A percentile compares a stretch with the other conserved stretches of the same genome.
Evolutionary conservation across 2,797 vertebrate species (phyloP).

Genomic region (Molossus molossus): DNA sequence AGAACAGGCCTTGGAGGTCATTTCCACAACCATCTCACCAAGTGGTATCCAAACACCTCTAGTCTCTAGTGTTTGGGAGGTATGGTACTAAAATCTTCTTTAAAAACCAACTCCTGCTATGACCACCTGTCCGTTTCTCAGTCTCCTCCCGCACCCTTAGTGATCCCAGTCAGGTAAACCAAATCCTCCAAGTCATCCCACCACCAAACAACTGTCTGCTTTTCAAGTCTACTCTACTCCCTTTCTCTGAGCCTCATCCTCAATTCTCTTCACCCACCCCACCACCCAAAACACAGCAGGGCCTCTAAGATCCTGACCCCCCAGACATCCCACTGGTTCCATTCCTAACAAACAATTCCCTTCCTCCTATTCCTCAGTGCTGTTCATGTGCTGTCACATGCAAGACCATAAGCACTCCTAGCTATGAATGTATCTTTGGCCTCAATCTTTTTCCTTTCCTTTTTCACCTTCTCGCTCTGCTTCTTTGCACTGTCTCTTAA

Average conservation of each 20-base stretch:
- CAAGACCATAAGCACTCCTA: not conserved
- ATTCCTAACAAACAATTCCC: not conserved
- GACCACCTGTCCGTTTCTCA: slow-evolving; percentile 35
- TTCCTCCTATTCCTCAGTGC: not conserved
- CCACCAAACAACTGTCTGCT: slow-evolving; percentile 12
- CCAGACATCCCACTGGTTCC: not conserved
- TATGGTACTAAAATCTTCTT: not conserved
- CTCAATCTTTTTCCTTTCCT: slow-evolving; percentile 88
- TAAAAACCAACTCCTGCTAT: not conserved
- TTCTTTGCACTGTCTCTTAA: slow-evolving; percentile 93
- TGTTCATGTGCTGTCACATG: not conserved
- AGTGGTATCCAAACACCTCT: slow-evolving; percentile 17
- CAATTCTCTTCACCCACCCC: not conserved
- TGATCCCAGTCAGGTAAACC: slow-evolving; percentile 2
- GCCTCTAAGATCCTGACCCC: not conserved
- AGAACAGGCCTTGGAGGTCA: slow-evolving; percentile 36
- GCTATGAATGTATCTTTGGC: not conserved
- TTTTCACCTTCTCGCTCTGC: slow-evolving; percentile 91
- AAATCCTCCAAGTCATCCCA: slow-evolving; percentile 25
- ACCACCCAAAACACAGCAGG: not conserved
- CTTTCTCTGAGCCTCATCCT: not conserved
- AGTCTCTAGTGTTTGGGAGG: not conserved
- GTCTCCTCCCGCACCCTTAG: not conserved
- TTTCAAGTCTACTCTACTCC: not conserved
- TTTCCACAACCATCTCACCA: slow-evolving; percentile 21